Evolutionary conservation across 2,888 invertebrate genomes (phyloP).

Genomic region (Folsomia candida): DNA sequence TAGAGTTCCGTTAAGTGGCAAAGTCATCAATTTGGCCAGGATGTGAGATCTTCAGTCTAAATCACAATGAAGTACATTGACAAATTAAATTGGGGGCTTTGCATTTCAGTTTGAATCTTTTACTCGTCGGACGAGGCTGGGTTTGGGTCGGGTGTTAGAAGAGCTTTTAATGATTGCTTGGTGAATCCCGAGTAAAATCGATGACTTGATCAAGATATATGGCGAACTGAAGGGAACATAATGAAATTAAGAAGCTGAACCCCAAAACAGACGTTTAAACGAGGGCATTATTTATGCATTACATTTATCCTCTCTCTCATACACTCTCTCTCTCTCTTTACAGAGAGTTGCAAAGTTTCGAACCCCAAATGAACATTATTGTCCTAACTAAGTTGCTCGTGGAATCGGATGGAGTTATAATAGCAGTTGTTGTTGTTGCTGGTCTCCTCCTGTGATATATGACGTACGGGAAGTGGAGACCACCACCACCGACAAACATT

Average conservation of each 20-base stretch:
- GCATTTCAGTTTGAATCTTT: neutral
- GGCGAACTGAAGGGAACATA: slow-evolving; percentile 49
- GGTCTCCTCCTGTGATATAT: neutral
- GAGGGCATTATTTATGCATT: slow-evolving; percentile 50
- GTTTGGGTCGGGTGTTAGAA: slow-evolving; percentile 28
- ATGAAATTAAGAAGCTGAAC: slow-evolving; percentile 50
- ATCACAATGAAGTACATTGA: neutral
- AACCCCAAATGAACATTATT: slow-evolving; percentile 5
- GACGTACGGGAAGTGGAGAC: neutral
- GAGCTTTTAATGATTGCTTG: slow-evolving; percentile 50
- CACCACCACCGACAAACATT: neutral
- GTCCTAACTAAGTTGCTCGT: neutral
- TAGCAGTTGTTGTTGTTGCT: too few relatives aligned
- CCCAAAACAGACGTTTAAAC: slow-evolving; percentile 50
- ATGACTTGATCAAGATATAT: slow-evolving; percentile 51
- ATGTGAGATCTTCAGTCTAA: neutral
- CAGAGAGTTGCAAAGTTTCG: neutral
- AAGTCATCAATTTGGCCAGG: neutral
- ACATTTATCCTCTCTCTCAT: slow-evolving; percentile 35
- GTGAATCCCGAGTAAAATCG: slow-evolving; percentile 50
- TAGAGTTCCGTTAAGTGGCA: neutral
- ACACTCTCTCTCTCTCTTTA: neutral
- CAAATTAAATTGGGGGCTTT: neutral
- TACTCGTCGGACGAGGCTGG: neutral
- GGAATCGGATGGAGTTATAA: neutral